Conservation (phyloP, 2,888 invertebrate species). For the Tachina lurida region DNA sequence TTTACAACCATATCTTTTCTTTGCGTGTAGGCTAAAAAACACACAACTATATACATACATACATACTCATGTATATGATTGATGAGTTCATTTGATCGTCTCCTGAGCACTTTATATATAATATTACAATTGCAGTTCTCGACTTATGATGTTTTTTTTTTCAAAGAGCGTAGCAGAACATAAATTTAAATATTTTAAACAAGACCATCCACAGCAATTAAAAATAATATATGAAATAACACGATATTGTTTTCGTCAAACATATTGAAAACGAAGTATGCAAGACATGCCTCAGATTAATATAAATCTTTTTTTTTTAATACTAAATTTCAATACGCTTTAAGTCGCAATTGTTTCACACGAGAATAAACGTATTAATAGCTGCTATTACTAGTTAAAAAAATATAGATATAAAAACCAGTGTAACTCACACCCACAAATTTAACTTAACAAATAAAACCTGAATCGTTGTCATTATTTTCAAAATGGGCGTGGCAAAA, state of each 20-base stretch:
- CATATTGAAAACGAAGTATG: not conserved
- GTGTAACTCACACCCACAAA: conserved; percentile 63
- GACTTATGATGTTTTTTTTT: not conserved
- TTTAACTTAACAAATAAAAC: conserved; percentile 12
- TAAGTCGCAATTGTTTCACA: not conserved
- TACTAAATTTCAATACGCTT: conserved; percentile 9
- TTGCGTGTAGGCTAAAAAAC: too few relatives aligned
- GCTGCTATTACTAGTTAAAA: not conserved
- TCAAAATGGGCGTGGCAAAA: not conserved
- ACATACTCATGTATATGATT: too few relatives aligned
- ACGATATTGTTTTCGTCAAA: not conserved
- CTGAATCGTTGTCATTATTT: not conserved
- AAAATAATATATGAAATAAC: not conserved
- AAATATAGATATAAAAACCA: conserved; percentile 2
- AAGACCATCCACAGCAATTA: not conserved
- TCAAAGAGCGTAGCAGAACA: not conserved
- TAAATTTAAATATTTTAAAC: conserved; percentile 20
- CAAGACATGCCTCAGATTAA: conserved; percentile 9
- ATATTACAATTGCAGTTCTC: not conserved
- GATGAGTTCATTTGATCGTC: too few relatives aligned
- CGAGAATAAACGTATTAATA: not conserved
- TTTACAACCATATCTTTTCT: too few relatives aligned
- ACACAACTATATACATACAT: too few relatives aligned
- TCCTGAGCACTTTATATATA: too few relatives aligned
- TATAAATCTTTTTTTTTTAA: not conserved